Conservation (phyloP, 2,113 vertebrate genomes). For the Peromyscus californicus region DNA sequence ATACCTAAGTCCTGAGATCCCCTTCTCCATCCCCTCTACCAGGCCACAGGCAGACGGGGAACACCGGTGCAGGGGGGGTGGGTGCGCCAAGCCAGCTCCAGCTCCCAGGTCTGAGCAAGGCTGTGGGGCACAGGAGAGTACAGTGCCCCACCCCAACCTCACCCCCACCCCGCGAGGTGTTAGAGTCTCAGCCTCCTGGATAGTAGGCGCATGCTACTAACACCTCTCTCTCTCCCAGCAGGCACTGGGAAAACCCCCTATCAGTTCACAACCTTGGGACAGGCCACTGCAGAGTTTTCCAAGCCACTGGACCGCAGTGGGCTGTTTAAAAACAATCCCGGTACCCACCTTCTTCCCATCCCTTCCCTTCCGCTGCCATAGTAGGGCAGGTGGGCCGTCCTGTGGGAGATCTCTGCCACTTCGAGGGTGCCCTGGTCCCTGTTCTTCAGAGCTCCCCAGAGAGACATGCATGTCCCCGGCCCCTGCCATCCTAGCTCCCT, state of each 20-base stretch:
- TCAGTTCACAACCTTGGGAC: slow-evolving; percentile 89
- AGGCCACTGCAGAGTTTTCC: slow-evolving; percentile 89
- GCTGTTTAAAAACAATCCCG: slow-evolving; percentile 88
- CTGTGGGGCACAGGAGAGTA: too few species aligned
- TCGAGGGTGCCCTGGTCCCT: slow-evolving; percentile 45
- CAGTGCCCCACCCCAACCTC: too few species aligned
- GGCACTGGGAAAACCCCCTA: slow-evolving; percentile 87
- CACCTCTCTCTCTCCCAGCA: slow-evolving; percentile 87
- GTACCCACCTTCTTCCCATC: slow-evolving; percentile 77
- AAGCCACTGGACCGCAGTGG: slow-evolving; percentile 87
- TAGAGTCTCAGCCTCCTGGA: background rate
- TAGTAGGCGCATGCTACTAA: slow-evolving; percentile 19
- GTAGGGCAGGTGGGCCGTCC: slow-evolving; percentile 35
- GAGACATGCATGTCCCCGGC: background rate
- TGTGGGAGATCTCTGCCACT: slow-evolving; percentile 42
- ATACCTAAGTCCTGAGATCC: too few species aligned
- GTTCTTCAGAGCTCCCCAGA: slow-evolving; percentile 14
- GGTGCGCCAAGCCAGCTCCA: background rate
- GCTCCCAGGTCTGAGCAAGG: background rate
- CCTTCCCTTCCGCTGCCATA: background rate
- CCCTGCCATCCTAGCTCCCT: background rate
- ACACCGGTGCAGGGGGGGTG: too few species aligned
- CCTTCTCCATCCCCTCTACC: too few species aligned
- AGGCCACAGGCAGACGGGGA: background rate
- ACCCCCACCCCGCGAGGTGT: too few species aligned